phyloP scores from a whole-genome alignment of 2,888 invertebrate genomes.

The Girardia tigrina region DNA sequence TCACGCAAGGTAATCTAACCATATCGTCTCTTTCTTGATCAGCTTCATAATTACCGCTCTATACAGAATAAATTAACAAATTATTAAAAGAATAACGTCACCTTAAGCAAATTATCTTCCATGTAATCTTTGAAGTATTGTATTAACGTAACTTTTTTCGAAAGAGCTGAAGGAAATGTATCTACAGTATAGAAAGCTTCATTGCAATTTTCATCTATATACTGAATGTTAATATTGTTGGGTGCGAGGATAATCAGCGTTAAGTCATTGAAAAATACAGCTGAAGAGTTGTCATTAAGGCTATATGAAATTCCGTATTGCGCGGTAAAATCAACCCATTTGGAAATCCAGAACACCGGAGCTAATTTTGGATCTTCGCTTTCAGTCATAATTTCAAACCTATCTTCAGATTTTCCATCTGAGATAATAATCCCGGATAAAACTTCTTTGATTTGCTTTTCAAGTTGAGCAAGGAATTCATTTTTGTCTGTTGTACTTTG shows the following conservation, averaged over 20 bases:
- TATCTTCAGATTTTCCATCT: too few relatives aligned
- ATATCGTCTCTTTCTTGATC: slow-evolving; percentile 74
- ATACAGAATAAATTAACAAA: too few relatives aligned
- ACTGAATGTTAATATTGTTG: background rate
- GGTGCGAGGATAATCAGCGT: slow-evolving; percentile 53
- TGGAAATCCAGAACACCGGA: slow-evolving; percentile 90
- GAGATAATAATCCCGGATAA: too few relatives aligned
- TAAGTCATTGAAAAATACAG: slow-evolving; percentile 94
- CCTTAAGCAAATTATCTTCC: slow-evolving; percentile 67
- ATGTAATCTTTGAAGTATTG: slow-evolving; percentile 94
- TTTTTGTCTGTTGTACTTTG: too few relatives aligned
- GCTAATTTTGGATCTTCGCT: slow-evolving; percentile 83
- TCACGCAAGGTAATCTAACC: slow-evolving; percentile 79
- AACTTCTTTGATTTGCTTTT: too few relatives aligned
- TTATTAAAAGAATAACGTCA: slow-evolving; percentile 38
- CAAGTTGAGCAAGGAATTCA: too few relatives aligned
- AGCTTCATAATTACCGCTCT: too few relatives aligned
- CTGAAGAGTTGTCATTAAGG: slow-evolving; percentile 89
- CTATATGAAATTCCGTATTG: slow-evolving; percentile 99
- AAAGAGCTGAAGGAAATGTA: slow-evolving; percentile 64
- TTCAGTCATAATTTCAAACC: slow-evolving; percentile 68
- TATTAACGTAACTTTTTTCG: slow-evolving; percentile 86
- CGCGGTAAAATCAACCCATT: slow-evolving; percentile 99
- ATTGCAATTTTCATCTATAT: background rate
- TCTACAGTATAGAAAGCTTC: slow-evolving; percentile 44